Conservation (phyloP, 2,797 vertebrate genomes). For the Spinus pinus region DNA sequence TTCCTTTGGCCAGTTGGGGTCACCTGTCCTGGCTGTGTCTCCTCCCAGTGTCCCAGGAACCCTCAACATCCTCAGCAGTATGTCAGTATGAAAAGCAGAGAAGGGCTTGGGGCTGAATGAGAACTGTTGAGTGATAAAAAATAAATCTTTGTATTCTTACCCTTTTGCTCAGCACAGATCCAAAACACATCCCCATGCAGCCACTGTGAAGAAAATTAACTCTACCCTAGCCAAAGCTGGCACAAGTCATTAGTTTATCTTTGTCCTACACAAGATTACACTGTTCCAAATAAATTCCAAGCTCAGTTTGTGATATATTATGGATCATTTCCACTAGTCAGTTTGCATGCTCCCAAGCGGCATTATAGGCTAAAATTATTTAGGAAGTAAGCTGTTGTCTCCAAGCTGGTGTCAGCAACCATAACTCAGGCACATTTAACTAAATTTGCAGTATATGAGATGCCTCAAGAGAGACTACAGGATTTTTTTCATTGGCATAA, state of each 20-base stretch:
- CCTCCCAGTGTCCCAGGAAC: neutral
- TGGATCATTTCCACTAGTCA: neutral
- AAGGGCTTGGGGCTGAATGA: neutral
- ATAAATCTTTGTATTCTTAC: neutral
- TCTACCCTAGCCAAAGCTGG: neutral
- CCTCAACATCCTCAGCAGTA: neutral
- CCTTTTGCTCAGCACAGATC: neutral
- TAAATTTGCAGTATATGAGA: neutral
- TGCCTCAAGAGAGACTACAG: neutral
- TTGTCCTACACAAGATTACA: neutral
- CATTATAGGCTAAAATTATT: neutral
- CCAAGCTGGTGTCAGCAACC: neutral
- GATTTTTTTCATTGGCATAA: neutral
- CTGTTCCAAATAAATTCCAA: neutral
- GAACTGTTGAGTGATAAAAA: neutral
- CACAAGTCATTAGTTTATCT: neutral
- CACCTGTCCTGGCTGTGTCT: neutral
- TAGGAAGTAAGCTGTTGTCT: neutral
- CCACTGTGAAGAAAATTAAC: neutral
- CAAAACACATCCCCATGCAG: neutral
- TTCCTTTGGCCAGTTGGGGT: neutral
- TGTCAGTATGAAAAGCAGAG: neutral
- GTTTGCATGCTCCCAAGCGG: neutral
- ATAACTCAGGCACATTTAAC: accelerated
- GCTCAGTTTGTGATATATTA: neutral